A percentile compares a stretch with the other conserved stretches of the same genome.
phyloP scores from a whole-genome alignment of 2,113 vertebrate genomes.

The Pteruthius melanotis region DNA sequence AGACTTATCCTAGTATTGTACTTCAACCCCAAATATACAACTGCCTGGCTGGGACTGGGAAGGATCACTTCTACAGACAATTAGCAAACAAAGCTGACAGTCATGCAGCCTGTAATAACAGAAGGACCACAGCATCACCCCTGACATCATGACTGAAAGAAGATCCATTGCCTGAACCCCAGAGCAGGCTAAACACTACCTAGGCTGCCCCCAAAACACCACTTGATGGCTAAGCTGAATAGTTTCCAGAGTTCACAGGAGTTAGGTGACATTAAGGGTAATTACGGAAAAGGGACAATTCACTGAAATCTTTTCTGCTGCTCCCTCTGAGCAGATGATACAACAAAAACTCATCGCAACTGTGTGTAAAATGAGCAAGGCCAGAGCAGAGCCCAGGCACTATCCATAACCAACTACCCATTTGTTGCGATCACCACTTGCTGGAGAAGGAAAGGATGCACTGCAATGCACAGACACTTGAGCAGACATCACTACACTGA shows the following conservation, averaged over 20 bases:
- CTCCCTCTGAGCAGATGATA: neutral
- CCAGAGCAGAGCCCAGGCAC: neutral
- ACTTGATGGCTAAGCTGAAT: neutral
- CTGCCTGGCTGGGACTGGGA: neutral
- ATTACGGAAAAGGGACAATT: neutral
- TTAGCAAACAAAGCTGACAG: neutral
- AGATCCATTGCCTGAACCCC: neutral
- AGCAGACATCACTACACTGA: neutral
- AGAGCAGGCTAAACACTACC: neutral
- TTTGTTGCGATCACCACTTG: no score
- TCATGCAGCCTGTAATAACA: neutral
- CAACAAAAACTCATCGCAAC: neutral
- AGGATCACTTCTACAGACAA: neutral
- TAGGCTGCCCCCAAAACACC: neutral
- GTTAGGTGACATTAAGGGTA: neutral
- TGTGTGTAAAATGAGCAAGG: accelerated
- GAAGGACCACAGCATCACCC: accelerated
- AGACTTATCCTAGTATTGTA: neutral
- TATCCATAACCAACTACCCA: accelerated
- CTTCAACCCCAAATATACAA: neutral
- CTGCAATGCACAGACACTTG: neutral
- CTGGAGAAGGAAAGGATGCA: neutral
- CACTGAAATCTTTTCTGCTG: neutral
- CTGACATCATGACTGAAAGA: neutral
- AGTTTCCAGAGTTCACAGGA: neutral